phyloP scores from a whole-genome alignment of 2,113 vertebrate genomes.

The Rousettus leschenaultii region DNA sequence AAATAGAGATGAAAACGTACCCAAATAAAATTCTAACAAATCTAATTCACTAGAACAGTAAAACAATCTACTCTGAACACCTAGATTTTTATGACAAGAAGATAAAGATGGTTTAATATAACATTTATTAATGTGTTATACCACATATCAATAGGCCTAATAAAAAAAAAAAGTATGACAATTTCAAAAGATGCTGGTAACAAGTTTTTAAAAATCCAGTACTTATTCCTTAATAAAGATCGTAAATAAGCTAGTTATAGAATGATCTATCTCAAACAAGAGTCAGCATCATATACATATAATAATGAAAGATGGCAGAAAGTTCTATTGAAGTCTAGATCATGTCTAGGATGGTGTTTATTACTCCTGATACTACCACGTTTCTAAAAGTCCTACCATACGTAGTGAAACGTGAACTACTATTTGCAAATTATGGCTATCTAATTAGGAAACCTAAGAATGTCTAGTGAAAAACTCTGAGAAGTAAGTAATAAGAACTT shows the following conservation, averaged over 20 bases:
- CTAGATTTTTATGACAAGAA: background rate
- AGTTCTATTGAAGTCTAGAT: background rate
- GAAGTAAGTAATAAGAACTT: background rate
- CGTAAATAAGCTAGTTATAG: background rate
- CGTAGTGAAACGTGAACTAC: background rate
- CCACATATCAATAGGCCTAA: background rate
- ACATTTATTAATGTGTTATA: background rate
- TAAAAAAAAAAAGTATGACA: background rate
- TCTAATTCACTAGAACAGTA: background rate
- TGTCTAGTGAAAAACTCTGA: background rate
- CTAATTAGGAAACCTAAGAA: background rate
- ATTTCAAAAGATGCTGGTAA: background rate
- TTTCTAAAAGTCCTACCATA: background rate
- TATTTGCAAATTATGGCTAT: background rate
- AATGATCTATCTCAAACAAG: background rate
- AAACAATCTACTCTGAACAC: background rate
- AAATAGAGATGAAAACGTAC: background rate
- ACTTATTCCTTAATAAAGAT: background rate
- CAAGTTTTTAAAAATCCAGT: background rate
- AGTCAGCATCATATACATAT: background rate
- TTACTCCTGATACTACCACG: background rate
- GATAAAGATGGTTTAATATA: background rate
- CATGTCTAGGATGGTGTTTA: background rate
- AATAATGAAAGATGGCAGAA: background rate
- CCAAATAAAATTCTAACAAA: background rate